Base-by-base conservation (phyloP, 2,888 invertebrate genomes). In the Ennomos quercinarius region DNA sequence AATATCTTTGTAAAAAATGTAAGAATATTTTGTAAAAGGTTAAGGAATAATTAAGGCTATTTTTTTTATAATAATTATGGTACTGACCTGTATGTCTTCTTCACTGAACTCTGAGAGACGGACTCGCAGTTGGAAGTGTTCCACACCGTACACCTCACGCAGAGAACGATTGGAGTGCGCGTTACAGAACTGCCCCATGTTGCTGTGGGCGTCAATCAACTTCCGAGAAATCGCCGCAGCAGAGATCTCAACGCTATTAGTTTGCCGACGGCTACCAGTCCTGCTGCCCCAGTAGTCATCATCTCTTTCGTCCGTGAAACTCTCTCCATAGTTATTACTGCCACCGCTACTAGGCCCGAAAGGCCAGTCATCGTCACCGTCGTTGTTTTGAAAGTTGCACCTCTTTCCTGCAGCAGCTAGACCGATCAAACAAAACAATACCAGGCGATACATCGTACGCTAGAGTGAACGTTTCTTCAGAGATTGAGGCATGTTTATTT, bases 21-120 rank as follows among this genome's bases (percentile, higher is more conserved):
- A n/a, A n/a, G n/a, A n/a, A n/a, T n/a, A n/a, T n/a, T n/a, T n/a
- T n/a, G n/a, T n/a, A n/a, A n/a, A n/a, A n/a, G n/a, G n/a, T n/a
- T n/a, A n/a, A n/a, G n/a, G n/a, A n/a, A n/a, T n/a, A n/a, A n/a
- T n/a, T n/a, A n/a, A n/a, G n/a, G n/a, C n/a, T n/a, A n/a, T n/a
- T n/a, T n/a, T n/a, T n/a, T n/a, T n/a, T n/a, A n/a, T n/a, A n/a
- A n/a, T n/a, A n/a, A n/a, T n/a, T n/a, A n/a, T n/a, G n/a, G n/a
- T n/a, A n/a, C 56, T 45, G 1, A 63, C 63, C 48, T 39, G 17
- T 12, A 63, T 56, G 42, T 56, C 51, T 27, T 56, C 47, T 9
- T 41, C 52, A 13, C 52, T 27, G 42, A 58, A 56, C 5, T 61
- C 54, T 1, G 39, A 5, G 11, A 61, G 39, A 2, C 8, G 10